Conservation (phyloP, 2,888 invertebrate species). For the Danaus chrysippus region DNA sequence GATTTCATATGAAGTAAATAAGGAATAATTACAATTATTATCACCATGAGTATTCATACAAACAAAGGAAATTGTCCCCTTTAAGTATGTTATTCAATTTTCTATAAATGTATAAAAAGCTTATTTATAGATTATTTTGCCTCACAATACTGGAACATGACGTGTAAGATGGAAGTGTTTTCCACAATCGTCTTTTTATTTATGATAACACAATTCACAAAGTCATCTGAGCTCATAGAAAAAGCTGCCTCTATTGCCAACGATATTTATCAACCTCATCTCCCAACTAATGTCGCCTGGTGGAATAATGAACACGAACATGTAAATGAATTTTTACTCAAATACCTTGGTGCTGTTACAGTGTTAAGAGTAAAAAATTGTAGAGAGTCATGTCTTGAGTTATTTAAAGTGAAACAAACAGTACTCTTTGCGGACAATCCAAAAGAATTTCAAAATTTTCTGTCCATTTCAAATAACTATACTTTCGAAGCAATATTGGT, state of each 20-base stretch:
- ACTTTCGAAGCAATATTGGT: slow-evolving; percentile 26
- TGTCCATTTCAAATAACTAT: slow-evolving; percentile 36
- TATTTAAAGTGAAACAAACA: slow-evolving; percentile 39
- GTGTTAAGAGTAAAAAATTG: slow-evolving; percentile 30
- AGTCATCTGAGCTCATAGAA: slow-evolving; percentile 35
- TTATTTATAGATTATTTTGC: too few species aligned
- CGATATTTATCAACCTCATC: slow-evolving; percentile 37
- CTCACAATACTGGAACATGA: too few species aligned
- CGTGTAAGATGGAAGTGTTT: too few species aligned
- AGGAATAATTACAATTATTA: too few species aligned
- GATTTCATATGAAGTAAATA: too few species aligned
- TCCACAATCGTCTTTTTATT: too few species aligned
- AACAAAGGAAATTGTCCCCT: too few species aligned
- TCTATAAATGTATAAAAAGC: too few species aligned
- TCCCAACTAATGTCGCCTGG: slow-evolving; percentile 46
- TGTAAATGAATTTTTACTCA: slow-evolving; percentile 39
- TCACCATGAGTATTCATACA: too few species aligned
- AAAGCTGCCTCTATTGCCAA: slow-evolving; percentile 41
- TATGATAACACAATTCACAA: slow-evolving; percentile 5
- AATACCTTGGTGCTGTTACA: slow-evolving; percentile 40
- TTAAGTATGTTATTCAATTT: too few species aligned
- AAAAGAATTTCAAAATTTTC: slow-evolving; percentile 42
- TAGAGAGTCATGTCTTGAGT: slow-evolving; percentile 9
- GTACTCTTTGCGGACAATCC: slow-evolving; percentile 42
- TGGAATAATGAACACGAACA: slow-evolving; percentile 30